A percentile compares a stretch with the other conserved stretches of the same genome.
These are phyloP conservation scores for Drosophila auraria DNA, from an alignment of 1,140 invertebrate genomes.

Conservation along the genomic window DNA sequence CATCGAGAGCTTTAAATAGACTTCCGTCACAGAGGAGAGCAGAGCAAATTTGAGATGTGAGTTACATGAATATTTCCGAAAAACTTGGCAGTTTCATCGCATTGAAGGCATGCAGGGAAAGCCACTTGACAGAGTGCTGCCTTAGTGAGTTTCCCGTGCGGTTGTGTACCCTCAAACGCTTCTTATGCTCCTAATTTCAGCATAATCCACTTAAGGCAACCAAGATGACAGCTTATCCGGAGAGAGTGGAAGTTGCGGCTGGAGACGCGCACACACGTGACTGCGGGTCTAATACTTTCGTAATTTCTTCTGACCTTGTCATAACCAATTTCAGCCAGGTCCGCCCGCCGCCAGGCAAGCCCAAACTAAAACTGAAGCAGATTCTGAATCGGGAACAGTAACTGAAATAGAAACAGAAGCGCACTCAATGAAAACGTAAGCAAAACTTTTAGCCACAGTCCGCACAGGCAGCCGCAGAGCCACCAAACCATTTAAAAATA, in stretches of 20 bases:
- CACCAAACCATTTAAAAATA: conserved; percentile 18
- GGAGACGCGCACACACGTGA: conserved; percentile 48
- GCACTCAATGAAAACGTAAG: conserved; percentile 47
- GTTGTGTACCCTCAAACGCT: conserved; percentile 1
- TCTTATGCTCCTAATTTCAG: conserved; percentile 14
- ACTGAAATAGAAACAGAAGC: conserved; percentile 16
- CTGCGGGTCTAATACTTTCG: conserved; percentile 67
- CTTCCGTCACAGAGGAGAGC: conserved; percentile 5
- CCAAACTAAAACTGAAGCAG: conserved; percentile 34
- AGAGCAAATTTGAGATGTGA: neutral
- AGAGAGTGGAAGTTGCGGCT: neutral
- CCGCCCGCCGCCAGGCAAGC: conserved; percentile 12
- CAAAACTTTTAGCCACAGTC: conserved; percentile 61
- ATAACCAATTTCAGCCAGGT: conserved; percentile 64
- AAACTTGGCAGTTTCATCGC: neutral
- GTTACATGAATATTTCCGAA: neutral
- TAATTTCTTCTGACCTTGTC: conserved; percentile 67
- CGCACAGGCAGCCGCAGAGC: conserved; percentile 2
- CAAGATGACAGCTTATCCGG: conserved; percentile 28
- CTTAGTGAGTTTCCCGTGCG: conserved; percentile 1
- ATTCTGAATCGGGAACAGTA: conserved; percentile 14
- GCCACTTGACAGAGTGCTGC: neutral
- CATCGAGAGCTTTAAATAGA: conserved; percentile 34
- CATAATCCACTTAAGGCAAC: conserved; percentile 33
- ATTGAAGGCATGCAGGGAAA: neutral